Conservation (phyloP, 2,888 invertebrate species). For the Vesta saturnalis region DNA sequence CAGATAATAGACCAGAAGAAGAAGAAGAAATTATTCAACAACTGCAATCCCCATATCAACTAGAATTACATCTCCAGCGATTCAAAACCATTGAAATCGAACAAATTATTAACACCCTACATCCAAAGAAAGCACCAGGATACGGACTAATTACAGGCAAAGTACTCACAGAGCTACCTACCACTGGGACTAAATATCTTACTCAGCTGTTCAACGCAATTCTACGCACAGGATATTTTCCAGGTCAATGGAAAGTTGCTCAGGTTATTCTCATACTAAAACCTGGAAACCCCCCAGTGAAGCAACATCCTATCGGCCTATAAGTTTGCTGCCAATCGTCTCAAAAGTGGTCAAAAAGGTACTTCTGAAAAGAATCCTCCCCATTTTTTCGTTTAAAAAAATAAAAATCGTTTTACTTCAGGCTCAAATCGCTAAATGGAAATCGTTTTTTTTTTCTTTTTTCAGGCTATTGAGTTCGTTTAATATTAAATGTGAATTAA, state of each 20-base stretch:
- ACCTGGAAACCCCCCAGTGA: not conserved
- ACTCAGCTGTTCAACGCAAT: conserved; percentile 1
- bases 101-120: not conserved
- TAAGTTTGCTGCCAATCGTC: not conserved
- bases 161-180: not conserved
- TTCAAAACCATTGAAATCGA: not conserved
- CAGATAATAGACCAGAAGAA: not conserved
- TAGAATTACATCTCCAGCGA: not conserved
- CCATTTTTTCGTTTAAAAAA: too few relatives aligned
- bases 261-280: not conserved
- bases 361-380: too few relatives aligned
- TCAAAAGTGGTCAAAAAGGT: too few relatives aligned
- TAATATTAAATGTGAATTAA: too few relatives aligned
- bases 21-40: not conserved
- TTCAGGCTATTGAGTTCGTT: too few relatives aligned
- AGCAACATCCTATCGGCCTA: not conserved
- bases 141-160: not conserved
- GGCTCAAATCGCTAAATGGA: too few relatives aligned
- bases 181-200: not conserved
- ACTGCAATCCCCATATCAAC: not conserved
- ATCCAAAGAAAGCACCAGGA: conserved; percentile 4
- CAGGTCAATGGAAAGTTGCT: not conserved
- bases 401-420: too few relatives aligned
- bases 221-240: not conserved
- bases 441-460: too few relatives aligned